Percentiles rank a stretch among this genome's conserved stretches.
Evolutionary conservation across 2,888 invertebrate species (phyloP).

Genomic region (Tetragonula carbonaria): DNA sequence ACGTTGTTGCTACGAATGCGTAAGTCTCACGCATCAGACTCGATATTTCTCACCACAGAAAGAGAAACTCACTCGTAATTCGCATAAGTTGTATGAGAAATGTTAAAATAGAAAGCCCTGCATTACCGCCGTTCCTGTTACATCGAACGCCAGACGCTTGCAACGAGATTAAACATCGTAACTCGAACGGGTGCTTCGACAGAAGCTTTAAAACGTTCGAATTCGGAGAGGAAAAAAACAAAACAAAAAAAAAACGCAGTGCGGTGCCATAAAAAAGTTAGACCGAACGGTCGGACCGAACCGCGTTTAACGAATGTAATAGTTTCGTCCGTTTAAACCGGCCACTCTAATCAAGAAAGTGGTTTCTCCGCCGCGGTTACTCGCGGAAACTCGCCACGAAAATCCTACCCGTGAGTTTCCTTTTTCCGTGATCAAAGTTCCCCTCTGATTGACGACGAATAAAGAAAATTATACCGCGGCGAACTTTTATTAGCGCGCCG

Average conservation of each 20-base stretch:
- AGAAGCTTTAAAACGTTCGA: background rate
- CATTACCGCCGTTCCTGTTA: background rate
- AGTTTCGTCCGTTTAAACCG: constrained; percentile 63
- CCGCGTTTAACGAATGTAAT: constrained; percentile 71
- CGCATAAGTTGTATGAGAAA: too few relatives aligned
- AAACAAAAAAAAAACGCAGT: background rate
- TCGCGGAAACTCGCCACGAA: constrained; percentile 46
- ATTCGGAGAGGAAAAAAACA: constrained; percentile 23
- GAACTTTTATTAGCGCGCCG: constrained; percentile 52
- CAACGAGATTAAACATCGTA: constrained; percentile 43
- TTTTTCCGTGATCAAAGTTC: constrained; percentile 7
- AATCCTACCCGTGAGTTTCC: constrained; percentile 33
- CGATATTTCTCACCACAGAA: background rate
- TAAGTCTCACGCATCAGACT: too few relatives aligned
- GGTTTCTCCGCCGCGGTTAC: constrained; percentile 48
- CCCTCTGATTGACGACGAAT: constrained; percentile 66
- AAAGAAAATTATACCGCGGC: constrained; percentile 67
- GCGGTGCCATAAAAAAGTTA: constrained; percentile 57
- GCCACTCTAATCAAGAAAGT: constrained; percentile 72
- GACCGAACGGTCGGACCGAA: constrained; percentile 20
- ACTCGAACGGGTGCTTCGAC: constrained; percentile 32
- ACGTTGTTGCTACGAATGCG: background rate
- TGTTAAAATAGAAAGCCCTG: background rate
- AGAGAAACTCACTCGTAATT: too few relatives aligned
- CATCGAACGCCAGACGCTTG: constrained; percentile 6